phyloP scores from a whole-genome alignment of 2,888 invertebrate species.

The Xylota segnis region DNA sequence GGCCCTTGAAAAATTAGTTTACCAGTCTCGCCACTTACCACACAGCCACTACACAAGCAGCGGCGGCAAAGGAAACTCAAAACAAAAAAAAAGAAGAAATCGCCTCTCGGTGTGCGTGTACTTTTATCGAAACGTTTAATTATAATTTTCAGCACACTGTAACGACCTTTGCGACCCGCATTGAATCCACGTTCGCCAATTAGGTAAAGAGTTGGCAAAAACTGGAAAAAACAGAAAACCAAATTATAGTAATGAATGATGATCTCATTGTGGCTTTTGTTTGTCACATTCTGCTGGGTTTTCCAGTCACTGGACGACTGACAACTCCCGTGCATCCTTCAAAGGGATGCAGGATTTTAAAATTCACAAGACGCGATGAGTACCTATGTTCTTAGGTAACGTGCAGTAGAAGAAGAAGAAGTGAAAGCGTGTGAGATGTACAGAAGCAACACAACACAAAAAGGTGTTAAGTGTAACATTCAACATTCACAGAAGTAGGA shows the following conservation, averaged over 20 bases:
- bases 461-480: conserved; percentile 56
- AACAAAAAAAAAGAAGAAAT: conserved; percentile 2
- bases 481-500: conserved; percentile 33
- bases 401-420: neutral
- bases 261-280: conserved; percentile 45
- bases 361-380: neutral
- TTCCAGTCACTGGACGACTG: neutral
- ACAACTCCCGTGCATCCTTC: neutral
- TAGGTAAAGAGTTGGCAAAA: too few relatives aligned
- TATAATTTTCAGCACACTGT: conserved; percentile 47
- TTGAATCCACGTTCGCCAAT: conserved; percentile 39
- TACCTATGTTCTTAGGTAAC: neutral
- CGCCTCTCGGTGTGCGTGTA: neutral
- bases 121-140: conserved; percentile 51
- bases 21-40: conserved; percentile 35
- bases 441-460: neutral
- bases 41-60: conserved; percentile 2
- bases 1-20: conserved; percentile 31
- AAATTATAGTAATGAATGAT: conserved; percentile 12
- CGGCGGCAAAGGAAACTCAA: neutral
- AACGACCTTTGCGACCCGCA: conserved; percentile 44
- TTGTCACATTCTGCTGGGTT: neutral
- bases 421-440: neutral
- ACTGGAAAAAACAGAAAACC: neutral
- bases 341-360: neutral